Evolutionary conservation across 2,797 vertebrate genomes (phyloP), one percentile per base, ranked within the genome.

Genomic region (Phrynocephalus forsythii): DNA sequence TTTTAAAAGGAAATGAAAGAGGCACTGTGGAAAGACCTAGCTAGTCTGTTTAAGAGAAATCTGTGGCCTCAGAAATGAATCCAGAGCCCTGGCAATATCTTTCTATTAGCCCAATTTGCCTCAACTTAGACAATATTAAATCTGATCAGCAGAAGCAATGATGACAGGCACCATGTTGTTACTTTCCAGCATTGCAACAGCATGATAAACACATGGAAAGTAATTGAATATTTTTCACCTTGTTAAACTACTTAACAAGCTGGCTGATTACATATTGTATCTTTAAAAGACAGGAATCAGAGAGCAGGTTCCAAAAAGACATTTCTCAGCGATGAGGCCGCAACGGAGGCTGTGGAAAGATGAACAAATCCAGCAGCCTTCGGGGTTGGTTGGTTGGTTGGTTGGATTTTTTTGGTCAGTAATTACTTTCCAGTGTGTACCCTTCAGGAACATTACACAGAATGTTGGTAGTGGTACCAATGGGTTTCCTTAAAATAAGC

Each of bases 161-260:
- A 95, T 91, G 91, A 91, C 88, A 95, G 89, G 81, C 82, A 90
- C 83, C 77, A 26, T 90, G 87, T 93, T 90, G 88, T 90, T 93
- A 86, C 91, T 92, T 94, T 94, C 88, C 75, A 95, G 86, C 71
- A 86, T 88, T 69, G 82, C 24, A 13, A 92, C 94, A 86, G 50
- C 90, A 85, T 82, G 92, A 88, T 91, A 96, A 94, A 94, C 91
- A 92, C 87, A 95, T 91, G 91, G 48, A 93, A 91, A 94, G 85
- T 92, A 92, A 95, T 92, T 94, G 92, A 92, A 94, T 95, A 94
- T 94, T 95, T 95, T 95, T 96, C 93, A 95, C 90, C 89, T 95
- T 94, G 91, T 94, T 96, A 95, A 95, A 90, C 80, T 90, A 75
- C 79, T 90, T 96, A 96, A 96, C 91, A 95, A 95, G 90, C 88